Base-by-base conservation (phyloP, 2,888 invertebrate genomes). In the Lingula anatina region DNA sequence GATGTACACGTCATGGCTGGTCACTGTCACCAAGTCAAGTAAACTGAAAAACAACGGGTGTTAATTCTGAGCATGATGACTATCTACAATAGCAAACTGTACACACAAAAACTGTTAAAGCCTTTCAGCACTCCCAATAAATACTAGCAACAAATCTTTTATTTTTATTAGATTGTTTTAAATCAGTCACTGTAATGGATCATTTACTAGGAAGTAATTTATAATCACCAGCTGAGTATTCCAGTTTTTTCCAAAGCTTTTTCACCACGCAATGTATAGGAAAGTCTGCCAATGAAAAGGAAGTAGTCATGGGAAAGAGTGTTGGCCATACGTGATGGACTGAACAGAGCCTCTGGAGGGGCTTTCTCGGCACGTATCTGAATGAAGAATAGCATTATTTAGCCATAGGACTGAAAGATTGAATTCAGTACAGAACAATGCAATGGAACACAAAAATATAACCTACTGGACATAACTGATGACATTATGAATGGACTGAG, bases 261-360 rank as follows among this genome's bases (percentile, higher is more conserved):
- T 43, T 74, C 69, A 1, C 81, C 81, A 46, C 68, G 68, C 12
- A 56, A 54, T 23, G 71, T 67, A 27, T 72, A 66, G 26, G 79
- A 77, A 24, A 95, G 82, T 61, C 90, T 86, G 0, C 95, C 95
- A 55, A 95, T 85, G 72, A 93, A 89, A 40, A 96, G 82, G 78
- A 96, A 96, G 81, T 95, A 96, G 81, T 89, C 88, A 76, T 93
- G 93, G 73, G 91, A 90, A 80, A 91, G 87, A 0, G 93, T 91
- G 66, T 86, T 89, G 62, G 86, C 83, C n/a, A 73, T 52, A 39
- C 63, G 63, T 15, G 54, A 56, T 3, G 65, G 59, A 50, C 66
- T 65, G 44, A 71, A 58, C 21, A 67, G 59, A 15, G 64, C 60
- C 47, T 70, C 68, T 18, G 60, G 57, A 12, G 31, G 31, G 15